These are phyloP conservation scores for Agapostemon virescens DNA, from an alignment of 2,888 invertebrate species.

Conservation along the genomic window DNA sequence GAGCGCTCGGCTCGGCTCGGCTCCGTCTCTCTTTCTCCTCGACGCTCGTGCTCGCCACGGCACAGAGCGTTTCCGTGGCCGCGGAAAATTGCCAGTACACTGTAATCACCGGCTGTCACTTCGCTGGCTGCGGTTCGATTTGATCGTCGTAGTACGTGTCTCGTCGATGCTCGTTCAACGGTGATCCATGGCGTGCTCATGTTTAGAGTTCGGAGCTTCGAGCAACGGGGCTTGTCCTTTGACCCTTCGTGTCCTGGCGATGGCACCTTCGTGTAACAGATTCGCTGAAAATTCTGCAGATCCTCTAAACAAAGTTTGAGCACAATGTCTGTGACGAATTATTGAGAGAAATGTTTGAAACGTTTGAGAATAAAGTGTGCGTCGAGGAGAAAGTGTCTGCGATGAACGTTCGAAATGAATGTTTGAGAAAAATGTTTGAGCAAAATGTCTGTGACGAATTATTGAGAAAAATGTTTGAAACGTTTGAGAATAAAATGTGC, in stretches of 20 bases:
- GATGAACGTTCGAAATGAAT: too few relatives aligned
- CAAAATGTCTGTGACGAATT: neutral
- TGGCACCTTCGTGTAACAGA: neutral
- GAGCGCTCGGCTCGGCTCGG: conserved; percentile 9
- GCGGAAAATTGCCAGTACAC: conserved; percentile 46
- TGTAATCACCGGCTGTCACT: conserved; percentile 28
- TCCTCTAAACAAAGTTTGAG: neutral
- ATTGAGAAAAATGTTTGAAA: too few relatives aligned
- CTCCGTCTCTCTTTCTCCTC: neutral
- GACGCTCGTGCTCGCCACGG: conserved; percentile 16
- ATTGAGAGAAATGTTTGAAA: too few relatives aligned
- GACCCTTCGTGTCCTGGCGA: neutral
- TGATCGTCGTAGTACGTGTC: conserved; percentile 5
- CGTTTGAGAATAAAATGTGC: too few relatives aligned
- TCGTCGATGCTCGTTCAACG: conserved; percentile 2
- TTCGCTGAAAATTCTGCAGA: neutral
- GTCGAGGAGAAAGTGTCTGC: neutral
- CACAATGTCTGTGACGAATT: neutral
- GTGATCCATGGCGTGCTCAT: neutral
- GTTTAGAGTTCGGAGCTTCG: neutral
- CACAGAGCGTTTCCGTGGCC: conserved; percentile 41
- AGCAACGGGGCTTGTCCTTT: neutral
- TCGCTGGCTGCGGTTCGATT: neutral
- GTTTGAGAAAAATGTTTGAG: too few relatives aligned
- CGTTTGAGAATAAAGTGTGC: too few relatives aligned